These are phyloP conservation scores for Hipparchia semele DNA, from an alignment of 2,888 invertebrate species.

Conservation along the genomic window DNA sequence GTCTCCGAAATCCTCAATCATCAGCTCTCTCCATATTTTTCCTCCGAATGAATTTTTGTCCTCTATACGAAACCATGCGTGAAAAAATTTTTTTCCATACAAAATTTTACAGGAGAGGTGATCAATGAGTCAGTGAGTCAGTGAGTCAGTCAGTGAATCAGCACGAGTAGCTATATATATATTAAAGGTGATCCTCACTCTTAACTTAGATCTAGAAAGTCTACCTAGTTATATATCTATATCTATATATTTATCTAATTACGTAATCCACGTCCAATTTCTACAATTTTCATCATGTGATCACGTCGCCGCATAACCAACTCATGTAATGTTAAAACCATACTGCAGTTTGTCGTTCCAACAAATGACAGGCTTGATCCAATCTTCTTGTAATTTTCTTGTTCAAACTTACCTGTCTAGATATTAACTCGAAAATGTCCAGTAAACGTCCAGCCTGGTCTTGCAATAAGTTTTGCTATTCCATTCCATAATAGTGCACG, in stretches of 20 bases:
- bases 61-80: too few relatives aligned
- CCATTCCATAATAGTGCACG: background rate
- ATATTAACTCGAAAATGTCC: slow-evolving; percentile 51
- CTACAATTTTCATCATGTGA: slow-evolving; percentile 1
- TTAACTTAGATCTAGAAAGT: too few relatives aligned
- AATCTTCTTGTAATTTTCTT: slow-evolving; percentile 53
- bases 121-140: too few relatives aligned
- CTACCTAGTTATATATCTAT: too few relatives aligned
- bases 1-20: too few relatives aligned
- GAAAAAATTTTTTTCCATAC: too few relatives aligned
- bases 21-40: too few relatives aligned
- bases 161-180: too few relatives aligned
- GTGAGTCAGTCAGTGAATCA: too few relatives aligned
- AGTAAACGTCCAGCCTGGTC: slow-evolving; percentile 33
- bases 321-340: slow-evolving; percentile 34
- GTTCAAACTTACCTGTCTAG: slow-evolving; percentile 53
- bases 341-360: slow-evolving; percentile 31
- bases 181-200: too few relatives aligned
- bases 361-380: slow-evolving; percentile 37
- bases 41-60: too few relatives aligned
- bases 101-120: too few relatives aligned
- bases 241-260: background rate
- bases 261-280: slow-evolving; percentile 20
- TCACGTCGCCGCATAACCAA: slow-evolving; percentile 31
- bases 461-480: background rate